Percentiles rank a stretch among this genome's conserved stretches.
Evolutionary conservation across 2,888 invertebrate species (phyloP).

Genomic region (Drosophila birchii): DNA sequence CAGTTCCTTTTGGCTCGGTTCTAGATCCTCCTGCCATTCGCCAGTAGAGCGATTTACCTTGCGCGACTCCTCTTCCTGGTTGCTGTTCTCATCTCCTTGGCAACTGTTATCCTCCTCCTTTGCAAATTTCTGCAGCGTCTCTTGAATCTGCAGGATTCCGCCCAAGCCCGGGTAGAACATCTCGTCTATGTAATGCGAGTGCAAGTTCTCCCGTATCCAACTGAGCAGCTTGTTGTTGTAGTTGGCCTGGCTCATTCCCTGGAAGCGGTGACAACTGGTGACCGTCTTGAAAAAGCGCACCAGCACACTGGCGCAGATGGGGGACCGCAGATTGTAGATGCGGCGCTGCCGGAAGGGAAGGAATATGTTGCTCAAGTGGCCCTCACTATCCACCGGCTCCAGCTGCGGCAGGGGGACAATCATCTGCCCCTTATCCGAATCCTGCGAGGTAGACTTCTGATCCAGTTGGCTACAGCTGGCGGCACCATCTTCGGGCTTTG

Average conservation of each 20-base stretch:
- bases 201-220: conserved; percentile 81
- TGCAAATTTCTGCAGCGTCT: conserved; percentile 45
- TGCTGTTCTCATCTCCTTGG: background rate
- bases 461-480: conserved; percentile 77
- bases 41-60: conserved; percentile 18
- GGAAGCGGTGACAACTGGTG: conserved; percentile 79
- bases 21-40: background rate
- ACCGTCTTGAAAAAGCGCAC: conserved; percentile 81
- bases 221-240: conserved; percentile 79
- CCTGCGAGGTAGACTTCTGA: conserved; percentile 55
- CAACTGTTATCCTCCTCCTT: background rate
- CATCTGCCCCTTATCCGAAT: conserved; percentile 72
- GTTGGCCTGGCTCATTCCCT: conserved; percentile 66
- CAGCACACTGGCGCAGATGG: conserved; percentile 75
- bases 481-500: conserved; percentile 53
- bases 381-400: conserved; percentile 68
- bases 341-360: conserved; percentile 81
- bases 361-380: conserved; percentile 80
- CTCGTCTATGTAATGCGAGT: conserved; percentile 80
- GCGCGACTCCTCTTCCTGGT: background rate
- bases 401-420: conserved; percentile 81
- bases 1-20: conserved; percentile 1
- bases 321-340: conserved; percentile 80
- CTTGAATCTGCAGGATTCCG: conserved; percentile 78
- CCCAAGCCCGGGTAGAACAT: conserved; percentile 84